Conservation (phyloP, 1,140 invertebrate genomes). For the Halesus radiatus region DNA sequence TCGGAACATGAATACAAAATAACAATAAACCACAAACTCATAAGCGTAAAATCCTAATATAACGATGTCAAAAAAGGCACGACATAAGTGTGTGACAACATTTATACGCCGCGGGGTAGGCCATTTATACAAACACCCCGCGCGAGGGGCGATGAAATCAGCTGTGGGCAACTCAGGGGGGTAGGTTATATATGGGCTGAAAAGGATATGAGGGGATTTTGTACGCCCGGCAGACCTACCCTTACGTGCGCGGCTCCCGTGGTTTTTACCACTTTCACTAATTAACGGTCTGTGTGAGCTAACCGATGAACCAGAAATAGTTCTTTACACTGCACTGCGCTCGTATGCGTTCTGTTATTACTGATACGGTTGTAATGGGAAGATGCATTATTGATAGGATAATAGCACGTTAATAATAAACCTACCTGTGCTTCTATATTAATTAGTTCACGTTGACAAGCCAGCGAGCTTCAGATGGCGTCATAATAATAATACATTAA, state of each 20-base stretch:
- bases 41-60: constrained; percentile 12
- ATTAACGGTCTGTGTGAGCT: constrained; percentile 14
- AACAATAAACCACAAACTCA: constrained; percentile 5
- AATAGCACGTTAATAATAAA: no score
- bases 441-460: no score
- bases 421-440: no score
- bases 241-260: constrained; percentile 15
- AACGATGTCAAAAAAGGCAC: constrained; percentile 31
- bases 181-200: constrained; percentile 28
- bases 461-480: no score
- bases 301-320: constrained; percentile 16
- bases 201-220: constrained; percentile 23
- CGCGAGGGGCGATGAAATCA: constrained; percentile 54
- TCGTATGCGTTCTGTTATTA: no score
- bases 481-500: no score
- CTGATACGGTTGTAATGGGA: no score
- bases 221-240: background rate
- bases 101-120: constrained; percentile 42
- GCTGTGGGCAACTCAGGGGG: constrained; percentile 38
- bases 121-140: constrained; percentile 53
- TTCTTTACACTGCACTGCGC: background rate
- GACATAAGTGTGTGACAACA: constrained; percentile 37
- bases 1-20: no score
- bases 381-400: no score
- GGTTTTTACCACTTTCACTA: constrained; percentile 35